Evolutionary conservation across 1,140 invertebrate genomes (phyloP), one percentile per base, ranked within the genome.

Genomic region (Venturia canescens): DNA sequence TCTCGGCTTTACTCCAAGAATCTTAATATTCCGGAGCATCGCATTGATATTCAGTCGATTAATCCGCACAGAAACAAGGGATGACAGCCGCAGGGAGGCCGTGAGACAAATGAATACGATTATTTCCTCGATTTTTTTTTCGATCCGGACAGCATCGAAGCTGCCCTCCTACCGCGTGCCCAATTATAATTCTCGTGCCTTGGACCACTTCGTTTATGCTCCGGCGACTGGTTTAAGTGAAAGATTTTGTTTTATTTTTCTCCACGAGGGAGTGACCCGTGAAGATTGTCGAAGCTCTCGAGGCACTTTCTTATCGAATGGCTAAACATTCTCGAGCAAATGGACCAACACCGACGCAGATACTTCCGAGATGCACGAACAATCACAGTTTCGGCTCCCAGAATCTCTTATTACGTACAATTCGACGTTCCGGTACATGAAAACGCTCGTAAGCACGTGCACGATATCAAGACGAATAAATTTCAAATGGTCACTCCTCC

Each of bases 121-220:
- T 57, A n/a, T n/a, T 57, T 57, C 21, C 21, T 57, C 2, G n/a
- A n/a, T 57, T 57, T 23, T n/a, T 57, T 23, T 57, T 23, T 57
- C 18, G 53, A 57, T 23, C 21, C 18, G 53, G 21, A n/a, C 18
- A 57, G 9, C 53, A 57, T 57, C 53, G 4, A 57, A 23, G 4
- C n/a, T 16, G 21, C 53, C 53, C 21, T 57, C 21, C 53, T 57
- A 57, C 21, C 53, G 53, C 5, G 15, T 57, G 16, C 21, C 53
- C 53, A 57, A 57, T 57, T 57, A 57, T 57, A 57, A n/a, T 57
- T 21, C 53, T n/a, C 53, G 53, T 57, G 53, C 53, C 53, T 18
- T 57, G 53, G 53, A 57, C 53, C 53, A 23, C 38, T 44, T 44
- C 38, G 38, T 44, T 9, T 48, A 18, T 57, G 21, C 53, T 18